These are phyloP conservation scores for Prosapia bicincta DNA, from an alignment of 2,888 invertebrate genomes.

Conservation along the genomic window DNA sequence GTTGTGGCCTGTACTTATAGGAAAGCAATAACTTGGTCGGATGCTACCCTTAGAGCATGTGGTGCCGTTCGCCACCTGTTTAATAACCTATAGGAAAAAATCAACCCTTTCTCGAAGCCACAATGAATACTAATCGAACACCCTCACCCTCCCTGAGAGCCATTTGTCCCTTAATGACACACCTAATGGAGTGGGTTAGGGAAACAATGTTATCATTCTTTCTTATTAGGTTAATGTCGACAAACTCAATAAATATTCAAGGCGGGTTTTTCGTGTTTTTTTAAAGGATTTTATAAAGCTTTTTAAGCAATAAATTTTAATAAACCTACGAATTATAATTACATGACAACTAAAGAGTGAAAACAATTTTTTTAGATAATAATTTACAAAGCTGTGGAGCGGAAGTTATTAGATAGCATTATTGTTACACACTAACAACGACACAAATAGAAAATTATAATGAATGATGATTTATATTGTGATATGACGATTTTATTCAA, in stretches of 20 bases:
- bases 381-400: too few relatives aligned
- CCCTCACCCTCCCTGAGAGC: neutral
- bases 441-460: too few relatives aligned
- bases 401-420: too few relatives aligned
- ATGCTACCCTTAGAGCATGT: neutral
- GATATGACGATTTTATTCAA: too few relatives aligned
- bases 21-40: neutral
- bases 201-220: constrained; percentile 13
- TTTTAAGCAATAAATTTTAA: too few relatives aligned
- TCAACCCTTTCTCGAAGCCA: constrained; percentile 29
- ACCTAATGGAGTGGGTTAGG: constrained; percentile 27
- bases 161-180: constrained; percentile 23
- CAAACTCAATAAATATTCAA: neutral
- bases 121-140: constrained; percentile 28
- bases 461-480: too few relatives aligned
- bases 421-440: too few relatives aligned
- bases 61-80: constrained; percentile 25
- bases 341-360: too few relatives aligned
- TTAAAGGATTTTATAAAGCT: too few relatives aligned
- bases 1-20: neutral
- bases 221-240: neutral
- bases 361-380: too few relatives aligned
- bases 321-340: too few relatives aligned
- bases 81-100: constrained; percentile 28
- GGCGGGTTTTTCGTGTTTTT: neutral